phyloP scores from a whole-genome alignment of 1,140 invertebrate genomes.

The Coelopa frigida region DNA sequence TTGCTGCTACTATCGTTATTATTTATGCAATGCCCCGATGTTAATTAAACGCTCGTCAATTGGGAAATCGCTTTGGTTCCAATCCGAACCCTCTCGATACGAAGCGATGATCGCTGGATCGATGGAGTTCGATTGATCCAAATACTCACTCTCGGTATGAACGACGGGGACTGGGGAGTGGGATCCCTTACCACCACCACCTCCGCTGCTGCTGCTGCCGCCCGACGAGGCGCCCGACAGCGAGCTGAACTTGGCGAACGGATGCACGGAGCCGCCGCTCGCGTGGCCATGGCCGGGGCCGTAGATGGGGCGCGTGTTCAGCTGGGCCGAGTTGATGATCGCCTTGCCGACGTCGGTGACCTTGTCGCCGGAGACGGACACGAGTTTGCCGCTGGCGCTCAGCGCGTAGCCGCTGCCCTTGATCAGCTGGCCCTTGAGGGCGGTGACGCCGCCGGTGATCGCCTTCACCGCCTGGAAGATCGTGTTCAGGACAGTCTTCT shows the following conservation, averaged over 20 bases:
- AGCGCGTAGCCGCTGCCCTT: conserved; percentile 73
- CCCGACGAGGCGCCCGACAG: conserved; percentile 39
- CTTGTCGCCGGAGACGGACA: conserved; percentile 54
- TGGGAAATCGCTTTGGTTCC: no score
- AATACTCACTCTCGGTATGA: conserved; percentile 40
- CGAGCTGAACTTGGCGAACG: conserved; percentile 36
- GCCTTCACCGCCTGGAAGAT: conserved; percentile 76
- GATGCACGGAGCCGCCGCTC: conserved; percentile 24
- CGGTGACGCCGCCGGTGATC: conserved; percentile 73
- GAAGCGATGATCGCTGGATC: no score
- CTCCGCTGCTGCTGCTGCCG: conserved; percentile 34
- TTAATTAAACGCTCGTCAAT: no score
- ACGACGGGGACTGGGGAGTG: conserved; percentile 23
- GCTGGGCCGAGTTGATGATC: conserved; percentile 62
- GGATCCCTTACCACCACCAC: conserved; percentile 20
- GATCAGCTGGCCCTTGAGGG: conserved; percentile 73
- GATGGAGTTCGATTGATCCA: no score
- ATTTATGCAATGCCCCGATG: no score
- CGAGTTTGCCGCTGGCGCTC: conserved; percentile 60
- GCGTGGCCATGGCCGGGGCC: conserved; percentile 25
- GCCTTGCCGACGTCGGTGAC: conserved; percentile 68
- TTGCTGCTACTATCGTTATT: no score
- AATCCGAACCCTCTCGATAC: no score
- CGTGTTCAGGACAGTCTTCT: conserved; percentile 71
- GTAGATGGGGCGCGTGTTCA: conserved; percentile 47